Evolutionary conservation across 2,888 invertebrate species (phyloP), one percentile per base, ranked within the genome.

Genomic region (Philereme transversata): DNA sequence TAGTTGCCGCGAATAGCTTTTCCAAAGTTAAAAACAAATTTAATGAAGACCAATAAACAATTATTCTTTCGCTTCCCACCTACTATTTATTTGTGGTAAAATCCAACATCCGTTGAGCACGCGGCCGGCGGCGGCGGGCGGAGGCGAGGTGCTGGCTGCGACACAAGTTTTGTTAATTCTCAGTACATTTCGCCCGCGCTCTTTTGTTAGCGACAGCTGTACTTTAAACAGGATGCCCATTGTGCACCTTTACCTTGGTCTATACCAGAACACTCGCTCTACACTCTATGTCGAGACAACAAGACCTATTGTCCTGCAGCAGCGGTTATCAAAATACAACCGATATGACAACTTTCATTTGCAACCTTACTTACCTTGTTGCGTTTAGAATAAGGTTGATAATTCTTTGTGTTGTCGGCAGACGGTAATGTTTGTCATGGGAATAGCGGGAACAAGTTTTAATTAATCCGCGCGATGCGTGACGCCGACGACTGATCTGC

Each of bases 161-260:
- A 45, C 50, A 49, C 53, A 53, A 53, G 61, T 45, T 59, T 53
- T 56, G 60, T 60, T 60, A 57, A 63, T 63, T 62, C 65, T 43
- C 51, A 48, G 65, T 53, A 57, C 61, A 65, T 61, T 65, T 40
- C 49, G 58, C 57, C 51, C 48, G 57, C 60, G 65, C 63, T 59
- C 68, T 65, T 59, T 74, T 71, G 73, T 73, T 56, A 58, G 47
- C 67, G 63, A 71, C 71, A 70, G 66, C 61, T 69, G 73, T 69
- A 72, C 65, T 70, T 72, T 70, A 65, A 70, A 73, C 67, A 57
- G 73, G 68, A 70, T 69, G 65, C 56, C 69, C 68, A 72, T 75
- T 74, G 76, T 75, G 67, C 68, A 71, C 73, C 73, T 71, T 60
- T 50, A 57, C 57, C 44, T 46, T 33, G 11, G n/a, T 10, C 58